phyloP scores from a whole-genome alignment of 2,797 vertebrate species.

The Pipistrellus nathusii region DNA sequence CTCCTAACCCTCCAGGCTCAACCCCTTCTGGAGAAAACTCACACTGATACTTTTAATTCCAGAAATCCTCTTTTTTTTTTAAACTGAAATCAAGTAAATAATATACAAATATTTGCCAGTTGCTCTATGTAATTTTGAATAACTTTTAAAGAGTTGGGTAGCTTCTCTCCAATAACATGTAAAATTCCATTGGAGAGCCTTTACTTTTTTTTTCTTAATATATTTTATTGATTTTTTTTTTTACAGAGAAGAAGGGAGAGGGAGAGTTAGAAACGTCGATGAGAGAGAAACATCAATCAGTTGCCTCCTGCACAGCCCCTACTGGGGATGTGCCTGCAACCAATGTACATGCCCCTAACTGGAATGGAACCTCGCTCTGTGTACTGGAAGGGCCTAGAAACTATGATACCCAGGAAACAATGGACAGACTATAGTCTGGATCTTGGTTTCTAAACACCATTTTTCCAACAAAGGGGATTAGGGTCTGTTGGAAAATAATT shows the following conservation, averaged over 20 bases:
- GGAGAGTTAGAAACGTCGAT: too few species aligned
- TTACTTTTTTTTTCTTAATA: neutral
- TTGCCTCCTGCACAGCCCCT: too few species aligned
- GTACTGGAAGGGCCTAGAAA: neutral
- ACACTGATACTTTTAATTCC: neutral
- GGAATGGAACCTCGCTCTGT: neutral
- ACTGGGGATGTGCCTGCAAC: too few species aligned
- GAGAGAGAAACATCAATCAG: too few species aligned
- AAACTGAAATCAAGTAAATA: conserved; percentile 13
- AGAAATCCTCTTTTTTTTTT: neutral
- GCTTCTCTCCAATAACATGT: neutral
- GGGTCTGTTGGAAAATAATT: neutral
- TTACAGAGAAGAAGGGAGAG: too few species aligned
- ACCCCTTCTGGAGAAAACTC: neutral
- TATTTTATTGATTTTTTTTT: too few species aligned
- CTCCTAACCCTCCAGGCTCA: rapidly evolving
- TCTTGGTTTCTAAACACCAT: neutral
- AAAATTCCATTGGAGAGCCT: neutral
- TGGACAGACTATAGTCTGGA: neutral
- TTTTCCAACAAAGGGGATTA: neutral
- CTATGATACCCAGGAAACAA: neutral
- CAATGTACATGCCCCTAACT: too few species aligned
- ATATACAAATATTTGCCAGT: neutral
- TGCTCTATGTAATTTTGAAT: neutral
- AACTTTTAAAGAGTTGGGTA: neutral